Percentiles rank a stretch among this genome's conserved stretches.
Evolutionary conservation across 2,113 vertebrate species (phyloP).

Genomic region (Pelmatolapia mariae): DNA sequence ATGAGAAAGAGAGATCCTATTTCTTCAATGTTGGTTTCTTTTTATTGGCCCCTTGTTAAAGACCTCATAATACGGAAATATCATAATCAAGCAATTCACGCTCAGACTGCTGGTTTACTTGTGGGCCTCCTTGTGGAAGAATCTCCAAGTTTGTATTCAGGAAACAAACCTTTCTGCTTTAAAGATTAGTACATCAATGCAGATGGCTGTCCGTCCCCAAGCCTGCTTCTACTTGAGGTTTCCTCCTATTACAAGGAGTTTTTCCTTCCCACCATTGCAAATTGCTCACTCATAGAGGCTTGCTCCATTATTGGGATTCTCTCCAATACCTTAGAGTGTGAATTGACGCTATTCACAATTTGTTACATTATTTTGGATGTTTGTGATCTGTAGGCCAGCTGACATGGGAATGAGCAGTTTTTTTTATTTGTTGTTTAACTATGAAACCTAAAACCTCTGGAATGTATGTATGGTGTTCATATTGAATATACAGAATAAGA

Average conservation of each 20-base stretch:
- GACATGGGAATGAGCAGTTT: neutral
- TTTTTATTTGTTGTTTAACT: neutral
- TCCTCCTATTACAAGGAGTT: neutral
- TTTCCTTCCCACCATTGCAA: neutral
- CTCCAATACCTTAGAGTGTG: rapidly evolving
- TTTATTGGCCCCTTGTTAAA: neutral
- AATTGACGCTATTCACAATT: rapidly evolving
- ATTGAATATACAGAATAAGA: neutral
- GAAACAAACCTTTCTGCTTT: neutral
- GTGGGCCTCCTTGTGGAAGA: no score
- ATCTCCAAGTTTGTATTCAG: neutral
- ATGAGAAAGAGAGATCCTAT: neutral
- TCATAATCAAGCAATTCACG: neutral
- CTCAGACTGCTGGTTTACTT: no score
- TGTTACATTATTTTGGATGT: neutral
- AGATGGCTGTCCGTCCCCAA: rapidly evolving
- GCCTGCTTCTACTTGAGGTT: neutral
- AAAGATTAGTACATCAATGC: neutral
- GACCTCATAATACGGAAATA: neutral
- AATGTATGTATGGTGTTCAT: neutral
- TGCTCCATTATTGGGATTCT: neutral
- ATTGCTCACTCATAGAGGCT: neutral
- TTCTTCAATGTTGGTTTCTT: rapidly evolving
- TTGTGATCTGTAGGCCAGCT: neutral
- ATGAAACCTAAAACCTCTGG: neutral